Evolutionary conservation across 2,113 vertebrate species (phyloP).

Genomic region (Ptychochromis oligacanthus): DNA sequence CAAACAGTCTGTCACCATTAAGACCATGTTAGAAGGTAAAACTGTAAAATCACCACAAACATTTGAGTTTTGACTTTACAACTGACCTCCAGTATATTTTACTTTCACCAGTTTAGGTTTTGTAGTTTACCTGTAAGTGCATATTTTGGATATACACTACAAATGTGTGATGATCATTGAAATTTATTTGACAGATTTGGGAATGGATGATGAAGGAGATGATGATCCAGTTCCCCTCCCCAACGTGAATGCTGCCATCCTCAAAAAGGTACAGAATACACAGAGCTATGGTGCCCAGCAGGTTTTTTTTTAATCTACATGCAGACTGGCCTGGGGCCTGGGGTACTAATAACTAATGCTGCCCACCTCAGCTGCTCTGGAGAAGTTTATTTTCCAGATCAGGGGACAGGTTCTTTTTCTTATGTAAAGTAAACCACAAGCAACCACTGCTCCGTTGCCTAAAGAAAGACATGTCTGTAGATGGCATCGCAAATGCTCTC

Average conservation of each 20-base stretch:
- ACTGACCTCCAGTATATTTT: neutral
- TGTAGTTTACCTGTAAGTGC: neutral
- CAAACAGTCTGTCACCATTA: conserved; percentile 98
- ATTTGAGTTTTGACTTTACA: neutral
- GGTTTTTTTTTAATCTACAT: neutral
- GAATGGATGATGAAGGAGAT: conserved; percentile 99
- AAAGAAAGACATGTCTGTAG: rapidly evolving
- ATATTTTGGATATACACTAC: neutral
- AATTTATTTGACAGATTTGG: conserved; percentile 87
- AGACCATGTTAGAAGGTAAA: conserved; percentile 99
- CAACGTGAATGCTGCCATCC: conserved; percentile 97
- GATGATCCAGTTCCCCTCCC: conserved; percentile 98
- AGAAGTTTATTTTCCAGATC: neutral
- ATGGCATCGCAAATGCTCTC: neutral
- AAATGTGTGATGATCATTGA: neutral
- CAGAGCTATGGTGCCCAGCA: neutral
- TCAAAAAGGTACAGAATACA: conserved; percentile 89
- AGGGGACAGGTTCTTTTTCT: too few relatives aligned
- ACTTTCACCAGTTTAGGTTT: rapidly evolving
- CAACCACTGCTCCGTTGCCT: neutral
- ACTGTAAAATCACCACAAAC: neutral
- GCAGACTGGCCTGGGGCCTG: neutral
- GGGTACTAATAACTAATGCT: neutral
- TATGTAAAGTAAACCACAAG: neutral
- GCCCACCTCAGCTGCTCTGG: neutral